phyloP scores from a whole-genome alignment of 2,797 vertebrate genomes.

The Pyrocephalus nanus region DNA sequence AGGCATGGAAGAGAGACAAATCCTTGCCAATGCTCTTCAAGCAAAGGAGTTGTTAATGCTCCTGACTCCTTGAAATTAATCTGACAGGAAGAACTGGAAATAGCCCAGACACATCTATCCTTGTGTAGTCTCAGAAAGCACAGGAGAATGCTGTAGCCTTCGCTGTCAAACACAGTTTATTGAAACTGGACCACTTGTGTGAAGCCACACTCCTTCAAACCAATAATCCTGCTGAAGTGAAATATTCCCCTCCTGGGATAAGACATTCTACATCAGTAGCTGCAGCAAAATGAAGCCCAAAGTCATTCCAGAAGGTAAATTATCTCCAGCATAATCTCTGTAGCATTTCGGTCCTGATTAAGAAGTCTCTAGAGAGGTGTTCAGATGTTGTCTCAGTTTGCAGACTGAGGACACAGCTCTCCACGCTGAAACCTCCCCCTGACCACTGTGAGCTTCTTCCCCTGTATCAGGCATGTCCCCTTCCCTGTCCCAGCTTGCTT shows the following conservation, averaged over 20 bases:
- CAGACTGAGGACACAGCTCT: fast-evolving
- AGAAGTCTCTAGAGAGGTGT: neutral
- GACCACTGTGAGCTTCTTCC: neutral
- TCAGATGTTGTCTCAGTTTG: neutral
- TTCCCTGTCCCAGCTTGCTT: neutral
- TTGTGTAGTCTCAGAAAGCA: neutral
- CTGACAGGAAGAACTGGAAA: conserved; percentile 6
- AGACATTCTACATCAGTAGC: neutral
- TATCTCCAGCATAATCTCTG: neutral
- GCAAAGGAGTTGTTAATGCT: neutral
- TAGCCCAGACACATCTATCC: neutral
- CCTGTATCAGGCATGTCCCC: fast-evolving
- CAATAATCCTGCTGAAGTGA: neutral
- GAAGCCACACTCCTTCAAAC: neutral
- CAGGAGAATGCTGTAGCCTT: neutral
- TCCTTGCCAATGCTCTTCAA: neutral
- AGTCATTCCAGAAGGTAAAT: neutral
- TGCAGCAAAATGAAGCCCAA: neutral
- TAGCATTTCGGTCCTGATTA: neutral
- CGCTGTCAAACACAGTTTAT: neutral
- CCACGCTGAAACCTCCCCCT: neutral
- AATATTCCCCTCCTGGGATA: neutral
- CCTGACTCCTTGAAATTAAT: conserved; percentile 14
- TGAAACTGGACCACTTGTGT: neutral
- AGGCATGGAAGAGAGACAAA: neutral